Conservation (phyloP, 2,888 invertebrate species). For the Pterostichus niger region DNA sequence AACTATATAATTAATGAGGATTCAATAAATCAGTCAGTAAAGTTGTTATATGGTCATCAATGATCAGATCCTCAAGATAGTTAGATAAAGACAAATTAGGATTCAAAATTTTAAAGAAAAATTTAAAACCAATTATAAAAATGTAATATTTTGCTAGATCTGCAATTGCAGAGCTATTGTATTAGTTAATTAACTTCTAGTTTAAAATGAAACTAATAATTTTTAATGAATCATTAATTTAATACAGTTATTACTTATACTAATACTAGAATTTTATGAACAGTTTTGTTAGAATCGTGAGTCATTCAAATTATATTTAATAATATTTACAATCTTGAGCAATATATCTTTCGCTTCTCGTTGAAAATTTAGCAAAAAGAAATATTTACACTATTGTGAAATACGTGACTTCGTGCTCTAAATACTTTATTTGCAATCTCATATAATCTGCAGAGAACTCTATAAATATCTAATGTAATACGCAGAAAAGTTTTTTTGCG, state of each 20-base stretch:
- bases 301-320: not conserved
- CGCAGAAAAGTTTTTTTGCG: slow-evolving; percentile 69
- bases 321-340: slow-evolving; percentile 32
- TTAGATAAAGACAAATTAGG: too few species aligned
- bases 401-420: slow-evolving; percentile 69
- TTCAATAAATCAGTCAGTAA: too few species aligned
- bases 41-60: too few species aligned
- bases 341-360: not conserved
- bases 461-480: slow-evolving; percentile 25
- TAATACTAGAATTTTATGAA: too few species aligned
- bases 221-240: too few species aligned
- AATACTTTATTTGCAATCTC: slow-evolving; percentile 7
- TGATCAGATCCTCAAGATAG: too few species aligned
- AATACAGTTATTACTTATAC: too few species aligned
- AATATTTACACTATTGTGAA: slow-evolving; percentile 75
- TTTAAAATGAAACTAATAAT: too few species aligned
- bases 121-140: not conserved
- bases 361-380: slow-evolving; percentile 60
- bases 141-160: too few species aligned
- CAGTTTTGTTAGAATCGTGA: not conserved
- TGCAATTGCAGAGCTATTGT: too few species aligned
- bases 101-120: not conserved
- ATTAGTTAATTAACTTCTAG: too few species aligned
- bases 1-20: too few species aligned
- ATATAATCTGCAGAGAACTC: slow-evolving; percentile 5